Conservation (phyloP, 2,888 invertebrate genomes). For the Endotricha flammealis region DNA sequence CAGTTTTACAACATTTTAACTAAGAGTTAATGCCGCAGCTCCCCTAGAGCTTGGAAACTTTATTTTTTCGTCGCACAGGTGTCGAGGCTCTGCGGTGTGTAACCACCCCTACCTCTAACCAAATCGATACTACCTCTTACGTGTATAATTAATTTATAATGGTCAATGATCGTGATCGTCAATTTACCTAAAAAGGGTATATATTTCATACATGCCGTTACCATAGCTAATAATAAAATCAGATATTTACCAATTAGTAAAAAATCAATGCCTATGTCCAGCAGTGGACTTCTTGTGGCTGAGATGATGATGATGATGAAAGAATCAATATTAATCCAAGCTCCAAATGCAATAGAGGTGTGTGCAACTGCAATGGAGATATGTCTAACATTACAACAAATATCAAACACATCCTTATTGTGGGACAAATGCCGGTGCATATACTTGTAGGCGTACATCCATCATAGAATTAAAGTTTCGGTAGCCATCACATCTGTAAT, state of each 20-base stretch:
- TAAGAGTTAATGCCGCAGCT: conserved; percentile 44
- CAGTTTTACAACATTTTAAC: conserved; percentile 59
- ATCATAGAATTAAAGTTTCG: conserved; percentile 88
- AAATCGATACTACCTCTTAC: no score
- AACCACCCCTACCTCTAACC: no score
- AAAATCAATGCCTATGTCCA: no score
- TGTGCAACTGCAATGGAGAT: conserved; percentile 94
- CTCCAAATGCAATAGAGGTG: conserved; percentile 90
- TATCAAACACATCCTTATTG: conserved; percentile 94
- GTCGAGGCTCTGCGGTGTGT: conserved; percentile 3
- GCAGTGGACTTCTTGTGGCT: no score
- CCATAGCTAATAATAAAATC: no score
- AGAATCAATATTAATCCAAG: conserved; percentile 97
- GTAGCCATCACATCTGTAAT: conserved; percentile 93
- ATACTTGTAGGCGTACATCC: conserved; percentile 90
- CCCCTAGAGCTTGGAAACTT: conserved; percentile 16
- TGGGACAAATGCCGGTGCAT: conserved; percentile 89
- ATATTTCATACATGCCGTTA: no score
- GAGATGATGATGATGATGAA: no score
- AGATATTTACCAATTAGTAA: conserved; percentile 87
- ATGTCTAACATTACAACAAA: conserved; percentile 98
- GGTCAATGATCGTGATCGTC: no score
- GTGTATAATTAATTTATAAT: no score
- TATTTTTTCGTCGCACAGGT: conserved; percentile 5
- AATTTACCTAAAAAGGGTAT: no score